phyloP scores from a whole-genome alignment of 1,140 invertebrate genomes.

The Octopus bimaculoides region DNA sequence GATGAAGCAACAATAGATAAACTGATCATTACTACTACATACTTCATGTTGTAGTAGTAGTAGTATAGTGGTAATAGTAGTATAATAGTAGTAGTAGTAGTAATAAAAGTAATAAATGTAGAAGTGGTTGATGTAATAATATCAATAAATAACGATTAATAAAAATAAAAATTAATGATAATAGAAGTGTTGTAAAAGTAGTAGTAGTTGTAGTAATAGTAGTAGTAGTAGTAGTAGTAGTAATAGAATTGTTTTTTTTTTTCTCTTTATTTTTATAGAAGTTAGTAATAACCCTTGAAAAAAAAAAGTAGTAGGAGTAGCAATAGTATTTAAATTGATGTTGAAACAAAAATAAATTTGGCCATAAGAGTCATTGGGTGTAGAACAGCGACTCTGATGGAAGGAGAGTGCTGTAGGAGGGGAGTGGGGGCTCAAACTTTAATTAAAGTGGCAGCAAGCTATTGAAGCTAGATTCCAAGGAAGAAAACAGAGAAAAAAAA shows the following conservation, averaged over 20 bases:
- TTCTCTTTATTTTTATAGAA: not conserved
- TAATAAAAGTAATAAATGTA: constrained; percentile 1
- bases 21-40: not conserved
- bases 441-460: not conserved
- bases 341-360: constrained; percentile 3
- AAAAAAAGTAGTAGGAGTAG: not conserved
- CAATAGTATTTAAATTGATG: not conserved
- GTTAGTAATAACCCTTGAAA: not conserved
- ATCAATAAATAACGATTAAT: not conserved
- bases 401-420: not conserved
- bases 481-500: constrained; percentile 1
- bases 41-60: not conserved
- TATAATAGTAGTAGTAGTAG: not conserved
- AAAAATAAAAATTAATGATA: too few species aligned
- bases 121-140: not conserved
- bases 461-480: too few species aligned
- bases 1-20: constrained; percentile 3
- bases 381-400: too few species aligned
- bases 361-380: not conserved
- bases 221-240: not conserved
- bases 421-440: not conserved
- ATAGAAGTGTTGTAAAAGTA: too few species aligned
- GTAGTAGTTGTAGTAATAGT: not conserved
- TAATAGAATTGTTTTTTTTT: constrained; percentile 5
- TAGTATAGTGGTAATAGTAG: not conserved